phyloP scores from a whole-genome alignment of 2,797 vertebrate species.

The Valencia hispanica region DNA sequence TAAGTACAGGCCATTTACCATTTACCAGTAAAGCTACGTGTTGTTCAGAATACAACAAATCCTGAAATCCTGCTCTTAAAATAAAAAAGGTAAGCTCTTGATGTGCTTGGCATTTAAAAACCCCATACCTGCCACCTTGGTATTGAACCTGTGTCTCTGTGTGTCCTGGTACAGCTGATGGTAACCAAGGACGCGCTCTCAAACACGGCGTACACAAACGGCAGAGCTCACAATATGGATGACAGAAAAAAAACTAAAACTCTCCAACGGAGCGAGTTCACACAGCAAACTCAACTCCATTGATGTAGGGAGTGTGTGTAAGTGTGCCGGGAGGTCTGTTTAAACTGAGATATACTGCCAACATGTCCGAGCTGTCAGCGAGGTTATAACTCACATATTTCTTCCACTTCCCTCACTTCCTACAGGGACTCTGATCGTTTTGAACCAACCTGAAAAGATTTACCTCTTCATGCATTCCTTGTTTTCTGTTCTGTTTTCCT shows the following conservation, averaged over 20 bases:
- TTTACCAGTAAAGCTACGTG: no score
- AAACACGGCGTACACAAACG: background rate
- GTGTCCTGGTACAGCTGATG: conserved; percentile 19
- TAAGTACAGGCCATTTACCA: no score
- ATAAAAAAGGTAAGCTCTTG: no score
- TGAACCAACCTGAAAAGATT: background rate
- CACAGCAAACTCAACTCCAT: conserved; percentile 14
- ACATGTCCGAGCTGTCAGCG: conserved; percentile 33
- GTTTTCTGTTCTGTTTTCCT: background rate
- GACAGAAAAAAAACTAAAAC: background rate
- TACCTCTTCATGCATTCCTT: no score
- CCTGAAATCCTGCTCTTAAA: no score
- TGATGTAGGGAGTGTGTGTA: conserved; percentile 12
- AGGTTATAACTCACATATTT: conserved; percentile 32
- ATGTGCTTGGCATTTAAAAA: no score
- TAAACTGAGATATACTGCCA: conserved; percentile 33
- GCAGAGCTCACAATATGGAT: background rate
- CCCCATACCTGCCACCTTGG: background rate
- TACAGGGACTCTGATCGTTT: background rate
- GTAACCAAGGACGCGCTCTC: conserved; percentile 37
- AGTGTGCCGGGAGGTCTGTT: conserved; percentile 49
- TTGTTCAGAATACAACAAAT: no score
- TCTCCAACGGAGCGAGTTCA: background rate
- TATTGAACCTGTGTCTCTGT: background rate
- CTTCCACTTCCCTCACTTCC: conserved; percentile 1